phyloP scores from a whole-genome alignment of 2,113 vertebrate species.

The Misgurnus mizolepis region DNA sequence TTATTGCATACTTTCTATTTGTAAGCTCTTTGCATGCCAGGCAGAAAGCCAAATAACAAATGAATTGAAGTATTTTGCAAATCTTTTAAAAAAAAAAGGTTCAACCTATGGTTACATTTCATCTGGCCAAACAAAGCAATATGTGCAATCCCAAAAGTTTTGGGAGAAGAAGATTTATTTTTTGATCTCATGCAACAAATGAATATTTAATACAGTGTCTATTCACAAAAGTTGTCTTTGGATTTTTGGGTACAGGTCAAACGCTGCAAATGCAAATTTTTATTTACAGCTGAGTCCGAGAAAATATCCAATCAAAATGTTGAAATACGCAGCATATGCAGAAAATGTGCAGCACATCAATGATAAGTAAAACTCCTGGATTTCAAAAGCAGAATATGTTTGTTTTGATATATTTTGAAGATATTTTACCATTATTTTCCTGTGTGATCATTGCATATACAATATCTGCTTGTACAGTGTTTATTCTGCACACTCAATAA shows the following conservation, averaged over 20 bases:
- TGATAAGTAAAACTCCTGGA: neutral
- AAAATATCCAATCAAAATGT: neutral
- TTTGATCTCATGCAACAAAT: slow-evolving; percentile 15
- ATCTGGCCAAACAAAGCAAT: neutral
- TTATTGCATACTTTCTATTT: neutral
- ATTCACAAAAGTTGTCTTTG: neutral
- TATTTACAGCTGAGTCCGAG: neutral
- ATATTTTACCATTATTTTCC: neutral
- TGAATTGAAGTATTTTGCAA: slow-evolving; percentile 9
- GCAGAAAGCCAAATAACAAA: slow-evolving; percentile 11
- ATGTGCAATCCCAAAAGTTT: slow-evolving; percentile 12
- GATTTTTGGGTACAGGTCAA: slow-evolving; percentile 15
- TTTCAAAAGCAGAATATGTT: neutral
- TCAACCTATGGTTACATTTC: slow-evolving; percentile 8
- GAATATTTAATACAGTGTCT: neutral
- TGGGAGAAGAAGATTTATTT: neutral
- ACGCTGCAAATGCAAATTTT: slow-evolving; percentile 1
- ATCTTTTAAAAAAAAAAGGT: neutral
- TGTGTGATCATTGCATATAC: neutral
- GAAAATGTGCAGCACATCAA: neutral
- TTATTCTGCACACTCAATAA: too few relatives aligned
- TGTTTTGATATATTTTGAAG: neutral
- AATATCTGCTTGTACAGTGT: too few relatives aligned
- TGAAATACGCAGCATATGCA: neutral
- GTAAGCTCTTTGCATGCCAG: neutral